Conservation (phyloP, 2,797 vertebrate genomes). For the Chromobotia macracanthus region DNA sequence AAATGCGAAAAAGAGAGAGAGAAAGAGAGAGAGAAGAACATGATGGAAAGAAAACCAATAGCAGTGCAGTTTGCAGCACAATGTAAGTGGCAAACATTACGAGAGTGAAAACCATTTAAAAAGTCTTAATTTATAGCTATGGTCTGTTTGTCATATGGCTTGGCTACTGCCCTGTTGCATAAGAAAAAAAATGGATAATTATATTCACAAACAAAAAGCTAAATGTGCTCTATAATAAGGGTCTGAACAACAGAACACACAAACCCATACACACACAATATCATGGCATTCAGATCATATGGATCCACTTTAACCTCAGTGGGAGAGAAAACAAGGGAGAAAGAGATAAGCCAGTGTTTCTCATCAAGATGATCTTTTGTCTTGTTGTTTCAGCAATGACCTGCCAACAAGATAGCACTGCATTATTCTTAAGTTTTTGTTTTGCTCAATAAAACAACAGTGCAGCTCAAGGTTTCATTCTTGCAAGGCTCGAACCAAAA, state of each 20-base stretch:
- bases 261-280: slow-evolving; percentile 28
- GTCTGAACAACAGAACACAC: slow-evolving; percentile 57
- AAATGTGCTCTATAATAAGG: slow-evolving; percentile 70
- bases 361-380: slow-evolving; percentile 25
- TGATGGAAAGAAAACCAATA: slow-evolving; percentile 68
- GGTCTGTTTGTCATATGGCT: slow-evolving; percentile 82
- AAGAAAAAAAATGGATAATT: slow-evolving; percentile 75
- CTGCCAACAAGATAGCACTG: slow-evolving; percentile 9
- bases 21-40: slow-evolving; percentile 57
- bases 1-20: slow-evolving; percentile 45
- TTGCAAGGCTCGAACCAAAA: neutral
- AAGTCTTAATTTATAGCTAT: slow-evolving; percentile 76
- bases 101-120: slow-evolving; percentile 76
- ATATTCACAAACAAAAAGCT: slow-evolving; percentile 70
- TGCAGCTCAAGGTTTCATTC: neutral
- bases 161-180: slow-evolving; percentile 78
- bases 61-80: slow-evolving; percentile 62
- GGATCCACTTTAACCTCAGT: slow-evolving; percentile 52
- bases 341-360: slow-evolving; percentile 29
- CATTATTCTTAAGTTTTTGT: neutral
- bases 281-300: slow-evolving; percentile 31
- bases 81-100: slow-evolving; percentile 79
- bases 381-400: slow-evolving; percentile 16
- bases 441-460: neutral
- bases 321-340: slow-evolving; percentile 10